These are phyloP conservation scores for Gadopsis marmoratus DNA, from an alignment of 2,797 vertebrate genomes.

Conservation along the genomic window DNA sequence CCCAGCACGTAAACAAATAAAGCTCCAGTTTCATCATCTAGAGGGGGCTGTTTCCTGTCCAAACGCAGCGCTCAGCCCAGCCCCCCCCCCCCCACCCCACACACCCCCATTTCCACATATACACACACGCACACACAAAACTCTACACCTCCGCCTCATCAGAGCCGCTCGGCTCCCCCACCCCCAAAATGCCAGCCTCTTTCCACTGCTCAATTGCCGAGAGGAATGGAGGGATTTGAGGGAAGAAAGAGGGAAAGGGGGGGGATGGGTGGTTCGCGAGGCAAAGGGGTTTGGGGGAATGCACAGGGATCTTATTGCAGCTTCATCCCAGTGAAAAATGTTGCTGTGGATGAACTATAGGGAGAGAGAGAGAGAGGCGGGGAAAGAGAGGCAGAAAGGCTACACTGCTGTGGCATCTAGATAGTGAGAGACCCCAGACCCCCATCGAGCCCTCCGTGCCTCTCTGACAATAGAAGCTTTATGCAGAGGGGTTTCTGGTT, in stretches of 20 bases:
- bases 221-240: slow-evolving; percentile 86
- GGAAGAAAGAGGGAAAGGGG: slow-evolving; percentile 86
- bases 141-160: slow-evolving; percentile 82
- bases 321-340: slow-evolving; percentile 81
- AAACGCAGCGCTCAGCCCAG: slow-evolving; percentile 51
- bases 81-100: neutral
- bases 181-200: slow-evolving; percentile 83
- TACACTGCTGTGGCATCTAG: slow-evolving; percentile 74
- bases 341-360: slow-evolving; percentile 76
- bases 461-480: slow-evolving; percentile 78
- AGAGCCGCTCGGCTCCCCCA: slow-evolving; percentile 65
- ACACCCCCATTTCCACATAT: slow-evolving; percentile 43
- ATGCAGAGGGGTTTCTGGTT: slow-evolving; percentile 59
- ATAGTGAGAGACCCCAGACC: slow-evolving; percentile 73
- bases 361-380: slow-evolving; percentile 46
- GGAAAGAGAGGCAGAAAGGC: slow-evolving; percentile 65
- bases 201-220: slow-evolving; percentile 84
- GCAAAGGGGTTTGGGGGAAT: slow-evolving; percentile 77
- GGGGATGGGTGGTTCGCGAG: slow-evolving; percentile 75
- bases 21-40: slow-evolving; percentile 85
- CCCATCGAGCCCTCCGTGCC: slow-evolving; percentile 59
- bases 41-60: slow-evolving; percentile 83
- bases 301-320: slow-evolving; percentile 84
- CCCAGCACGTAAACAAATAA: slow-evolving; percentile 84
- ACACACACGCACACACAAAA: slow-evolving; percentile 74